These are phyloP conservation scores for Acanthochromis polyacanthus DNA, from an alignment of 2,113 vertebrate genomes.

Conservation along the genomic window DNA sequence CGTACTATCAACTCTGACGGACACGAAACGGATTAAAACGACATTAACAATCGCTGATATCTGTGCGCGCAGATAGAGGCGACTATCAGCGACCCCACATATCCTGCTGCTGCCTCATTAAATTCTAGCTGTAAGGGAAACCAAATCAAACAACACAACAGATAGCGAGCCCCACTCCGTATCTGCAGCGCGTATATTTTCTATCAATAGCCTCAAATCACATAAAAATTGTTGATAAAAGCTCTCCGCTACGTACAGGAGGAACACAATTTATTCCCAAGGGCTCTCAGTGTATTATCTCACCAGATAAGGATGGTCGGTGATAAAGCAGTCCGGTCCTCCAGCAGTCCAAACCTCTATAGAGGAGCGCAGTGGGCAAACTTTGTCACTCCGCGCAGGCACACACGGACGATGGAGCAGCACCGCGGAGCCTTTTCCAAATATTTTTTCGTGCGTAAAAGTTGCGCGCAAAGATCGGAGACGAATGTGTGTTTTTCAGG, in stretches of 20 bases:
- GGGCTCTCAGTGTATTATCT: constrained; percentile 82
- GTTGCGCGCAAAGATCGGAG: constrained; percentile 10
- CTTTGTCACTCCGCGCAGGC: constrained; percentile 11
- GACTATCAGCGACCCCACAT: constrained; percentile 55
- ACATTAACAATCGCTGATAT: constrained; percentile 53
- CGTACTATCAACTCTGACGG: constrained; percentile 13
- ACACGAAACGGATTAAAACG: constrained; percentile 54
- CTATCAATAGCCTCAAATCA: constrained; percentile 77
- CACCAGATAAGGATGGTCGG: constrained; percentile 84
- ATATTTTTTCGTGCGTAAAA: constrained; percentile 47
- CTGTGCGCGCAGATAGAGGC: constrained; percentile 39
- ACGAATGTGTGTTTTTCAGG: not conserved
- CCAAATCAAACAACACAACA: constrained; percentile 60
- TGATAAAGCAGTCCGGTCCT: constrained; percentile 77
- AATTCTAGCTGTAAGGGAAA: constrained; percentile 64
- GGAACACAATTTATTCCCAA: constrained; percentile 66
- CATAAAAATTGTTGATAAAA: constrained; percentile 75
- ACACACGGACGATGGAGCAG: not conserved
- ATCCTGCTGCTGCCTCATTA: constrained; percentile 52
- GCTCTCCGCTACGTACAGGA: constrained; percentile 38
- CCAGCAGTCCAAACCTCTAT: constrained; percentile 4
- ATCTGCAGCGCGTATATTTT: constrained; percentile 63
- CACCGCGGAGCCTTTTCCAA: constrained; percentile 7
- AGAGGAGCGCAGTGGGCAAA: constrained; percentile 41
- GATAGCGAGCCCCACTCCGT: constrained; percentile 52